Conservation (phyloP, 1,140 invertebrate genomes). For the Penaeus vannamei region DNA sequence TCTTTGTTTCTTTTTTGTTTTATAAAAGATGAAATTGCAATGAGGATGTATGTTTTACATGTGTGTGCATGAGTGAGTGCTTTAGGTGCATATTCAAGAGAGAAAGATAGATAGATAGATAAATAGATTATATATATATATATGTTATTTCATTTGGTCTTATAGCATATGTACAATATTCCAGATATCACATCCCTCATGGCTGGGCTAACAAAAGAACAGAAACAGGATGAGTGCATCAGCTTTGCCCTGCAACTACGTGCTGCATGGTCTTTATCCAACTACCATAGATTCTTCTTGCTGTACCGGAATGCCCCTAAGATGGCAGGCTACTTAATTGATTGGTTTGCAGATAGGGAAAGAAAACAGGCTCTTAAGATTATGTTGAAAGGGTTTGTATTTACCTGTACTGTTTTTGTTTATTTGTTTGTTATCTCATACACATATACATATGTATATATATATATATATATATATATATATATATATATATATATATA, state of each 20-base stretch:
- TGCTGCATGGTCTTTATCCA: slow-evolving; percentile 91
- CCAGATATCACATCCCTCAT: slow-evolving; percentile 93
- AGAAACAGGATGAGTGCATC: slow-evolving; percentile 88
- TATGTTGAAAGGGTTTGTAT: slow-evolving; percentile 96
- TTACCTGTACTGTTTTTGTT: background rate
- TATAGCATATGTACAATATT: background rate
- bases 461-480: background rate
- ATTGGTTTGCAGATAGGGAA: slow-evolving; percentile 96
- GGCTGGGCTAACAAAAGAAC: slow-evolving; percentile 82
- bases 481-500: background rate
- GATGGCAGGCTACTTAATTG: slow-evolving; percentile 97
- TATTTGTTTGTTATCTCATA: background rate
- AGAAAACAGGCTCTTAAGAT: slow-evolving; percentile 90
- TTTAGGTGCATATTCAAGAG: too few relatives aligned
- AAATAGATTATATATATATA: too few relatives aligned
- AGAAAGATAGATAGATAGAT: too few relatives aligned
- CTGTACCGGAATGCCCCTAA: slow-evolving; percentile 89
- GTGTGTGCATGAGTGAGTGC: too few relatives aligned
- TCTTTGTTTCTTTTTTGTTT: too few relatives aligned
- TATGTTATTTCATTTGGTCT: too few relatives aligned
- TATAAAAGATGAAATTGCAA: too few relatives aligned
- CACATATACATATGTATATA: background rate
- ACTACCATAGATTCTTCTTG: slow-evolving; percentile 91
- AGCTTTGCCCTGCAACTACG: slow-evolving; percentile 88
- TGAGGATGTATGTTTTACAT: too few relatives aligned